A percentile compares a stretch with the other conserved stretches of the same genome.
Conservation (phyloP, 2,113 vertebrate species). For the Gallinago undulata region DNA sequence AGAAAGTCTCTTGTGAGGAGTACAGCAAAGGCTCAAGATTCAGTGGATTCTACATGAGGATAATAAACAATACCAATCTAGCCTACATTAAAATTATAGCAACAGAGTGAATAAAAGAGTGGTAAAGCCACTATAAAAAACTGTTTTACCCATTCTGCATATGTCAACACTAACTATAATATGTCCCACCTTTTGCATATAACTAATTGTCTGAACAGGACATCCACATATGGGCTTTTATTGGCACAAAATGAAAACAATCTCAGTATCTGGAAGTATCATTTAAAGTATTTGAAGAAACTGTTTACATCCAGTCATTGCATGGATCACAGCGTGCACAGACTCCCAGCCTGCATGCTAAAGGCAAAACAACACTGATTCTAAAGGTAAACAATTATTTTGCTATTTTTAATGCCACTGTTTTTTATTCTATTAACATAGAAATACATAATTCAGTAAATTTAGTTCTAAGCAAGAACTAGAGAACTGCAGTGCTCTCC, state of each 20-base stretch:
- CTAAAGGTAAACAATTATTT: neutral
- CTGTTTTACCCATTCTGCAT: neutral
- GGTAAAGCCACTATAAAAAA: neutral
- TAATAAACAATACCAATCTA: fast-evolving
- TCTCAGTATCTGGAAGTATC: neutral
- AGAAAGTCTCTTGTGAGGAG: neutral
- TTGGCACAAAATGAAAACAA: neutral
- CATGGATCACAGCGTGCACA: fast-evolving
- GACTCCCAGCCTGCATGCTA: neutral
- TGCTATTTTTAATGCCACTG: neutral
- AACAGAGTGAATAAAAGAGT: neutral
- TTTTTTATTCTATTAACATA: neutral
- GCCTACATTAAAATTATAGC: neutral
- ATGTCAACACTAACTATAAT: neutral
- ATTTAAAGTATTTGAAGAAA: neutral
- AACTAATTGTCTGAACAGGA: neutral
- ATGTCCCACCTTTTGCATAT: neutral
- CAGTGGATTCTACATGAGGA: neutral
- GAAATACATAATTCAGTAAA: neutral
- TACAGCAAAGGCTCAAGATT: neutral
- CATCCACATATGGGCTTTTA: neutral
- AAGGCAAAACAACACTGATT: neutral
- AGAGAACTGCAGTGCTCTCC: neutral
- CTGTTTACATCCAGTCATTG: neutral
- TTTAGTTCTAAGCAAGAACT: neutral